Base-by-base conservation (phyloP, 1,140 invertebrate genomes). In the Pollicipes pollicipes region DNA sequence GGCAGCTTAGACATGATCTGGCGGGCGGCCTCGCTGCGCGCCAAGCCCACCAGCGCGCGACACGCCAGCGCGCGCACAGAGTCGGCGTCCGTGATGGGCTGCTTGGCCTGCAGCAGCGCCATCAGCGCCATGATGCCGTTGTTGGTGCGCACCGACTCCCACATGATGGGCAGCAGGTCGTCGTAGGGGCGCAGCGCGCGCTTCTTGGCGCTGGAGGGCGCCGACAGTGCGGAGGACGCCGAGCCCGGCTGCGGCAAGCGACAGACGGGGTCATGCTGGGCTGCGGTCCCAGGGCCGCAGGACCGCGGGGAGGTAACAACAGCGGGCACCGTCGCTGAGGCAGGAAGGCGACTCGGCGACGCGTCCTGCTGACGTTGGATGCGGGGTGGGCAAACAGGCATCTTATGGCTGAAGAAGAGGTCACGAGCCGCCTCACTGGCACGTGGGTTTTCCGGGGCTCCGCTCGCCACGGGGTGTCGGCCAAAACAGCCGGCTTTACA, bases 1-100 rank as follows among this genome's bases (percentile, higher is more conserved):
- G 95, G 93, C 66, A 99, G 83, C 82, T 98, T 97, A 75, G 92
- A 89, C 68, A 98, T 89, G 75, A 99, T 97, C 82, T 98, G 95
- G 17, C 90, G 81, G 0, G 98, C 91, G 21, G 86, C 80, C 78
- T 95, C 90, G 73, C 90, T 93, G 30, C 95, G 82, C 4, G 95
- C 91, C 32, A 98, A 82, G 2, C 95, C 97, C 70, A 91, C 90
- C 27, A 98, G 82, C 3, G 94, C 93, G 75, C 91, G 84, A 77
- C 95, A 96, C 2, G 95, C 92, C 74, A 98, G 82, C 4, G 91
- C 90, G 58, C 95, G 83, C 74, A 98, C 90, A 66, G 88, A 88
- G 81, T 98, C 96, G 4, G 95, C 96, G 83, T 98, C 95, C 0
- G 93, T 97, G 30, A 98, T 92, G 0, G 96, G 95, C 17, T 88